These are phyloP conservation scores for Selenia dentaria DNA, from an alignment of 2,888 invertebrate genomes.

Conservation along the genomic window DNA sequence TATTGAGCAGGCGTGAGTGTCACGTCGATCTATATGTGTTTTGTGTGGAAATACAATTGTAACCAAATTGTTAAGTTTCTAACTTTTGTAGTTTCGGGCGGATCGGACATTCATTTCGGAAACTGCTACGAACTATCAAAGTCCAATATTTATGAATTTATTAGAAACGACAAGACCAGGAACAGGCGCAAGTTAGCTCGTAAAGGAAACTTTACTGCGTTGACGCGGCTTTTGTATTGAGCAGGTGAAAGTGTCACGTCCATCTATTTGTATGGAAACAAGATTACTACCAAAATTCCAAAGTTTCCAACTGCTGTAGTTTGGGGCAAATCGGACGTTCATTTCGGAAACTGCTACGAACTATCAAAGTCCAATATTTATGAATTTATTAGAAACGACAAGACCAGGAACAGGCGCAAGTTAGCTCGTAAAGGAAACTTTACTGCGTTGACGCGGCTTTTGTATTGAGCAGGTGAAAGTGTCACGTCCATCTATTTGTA, in stretches of 20 bases:
- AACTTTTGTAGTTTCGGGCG: conserved; percentile 25
- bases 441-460: too few species aligned
- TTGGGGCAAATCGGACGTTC: not conserved
- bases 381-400: too few species aligned
- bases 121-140: conserved; percentile 2
- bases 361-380: too few species aligned
- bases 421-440: too few species aligned
- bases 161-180: not conserved
- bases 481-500: too few species aligned
- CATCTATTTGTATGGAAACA: conserved; percentile 27
- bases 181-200: conserved; percentile 32
- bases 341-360: not conserved
- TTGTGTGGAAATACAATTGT: too few species aligned
- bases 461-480: too few species aligned
- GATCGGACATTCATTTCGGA: not conserved
- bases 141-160: too few species aligned
- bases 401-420: too few species aligned
- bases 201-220: conserved; percentile 38
- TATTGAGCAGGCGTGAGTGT: too few species aligned
- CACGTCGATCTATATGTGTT: too few species aligned
- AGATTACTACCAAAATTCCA: conserved; percentile 11
- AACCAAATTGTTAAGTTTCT: conserved; percentile 9
- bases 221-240: conserved; percentile 24
- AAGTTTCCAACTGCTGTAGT: conserved; percentile 28
- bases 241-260: conserved; percentile 13